Evolutionary conservation across 2,797 vertebrate genomes (phyloP), one percentile per base, ranked within the genome.

Genomic region (Takifugu ocellatus): DNA sequence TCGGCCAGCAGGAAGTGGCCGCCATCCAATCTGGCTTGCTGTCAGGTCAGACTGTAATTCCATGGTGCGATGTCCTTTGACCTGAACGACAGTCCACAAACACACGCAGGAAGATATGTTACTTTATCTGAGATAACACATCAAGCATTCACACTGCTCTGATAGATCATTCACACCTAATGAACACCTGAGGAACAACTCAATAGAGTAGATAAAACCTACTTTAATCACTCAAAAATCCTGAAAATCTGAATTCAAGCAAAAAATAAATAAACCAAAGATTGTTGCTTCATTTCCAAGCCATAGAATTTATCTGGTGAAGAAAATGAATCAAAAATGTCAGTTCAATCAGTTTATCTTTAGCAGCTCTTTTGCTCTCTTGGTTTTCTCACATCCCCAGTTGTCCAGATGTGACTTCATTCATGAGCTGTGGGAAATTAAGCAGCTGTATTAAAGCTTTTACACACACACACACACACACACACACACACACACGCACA

Each of bases 391-490:
- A 21, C 17, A 42, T 58, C 66, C 52, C 60, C 75, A 80, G 73
- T 70, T 78, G 79, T 54, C 73, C 67, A 46, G 12, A 54, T 79
- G 72, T 53, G 61, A 72, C 71, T 58, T 31, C 31, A 66, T 76
- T 31, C 31, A 66, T 76, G 60, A 77, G 10, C 60, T 61, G 54
- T 33, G 65, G 24, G 31, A 33, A 69, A 72, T 63, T 66, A 62
- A 52, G 9, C 25, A 24, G 14, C 31, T 66, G 47, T 42, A 61
- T 53, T 25, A 44, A 8, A 26, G 51, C 43, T 16, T 44, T 33
- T 33, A 21, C 16, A 14, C 50, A 43, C 58, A 42, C 27, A 60
- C 27, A 43, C 43, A 61, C 21, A 45, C 12, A 11, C 31, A 42
- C 27, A 60, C 27, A 21, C 16, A 14, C 50, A 43, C 58, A 27